Evolutionary conservation across 2,113 vertebrate species (phyloP), one percentile per base, ranked within the genome.

Genomic region (Melierax canorus): DNA sequence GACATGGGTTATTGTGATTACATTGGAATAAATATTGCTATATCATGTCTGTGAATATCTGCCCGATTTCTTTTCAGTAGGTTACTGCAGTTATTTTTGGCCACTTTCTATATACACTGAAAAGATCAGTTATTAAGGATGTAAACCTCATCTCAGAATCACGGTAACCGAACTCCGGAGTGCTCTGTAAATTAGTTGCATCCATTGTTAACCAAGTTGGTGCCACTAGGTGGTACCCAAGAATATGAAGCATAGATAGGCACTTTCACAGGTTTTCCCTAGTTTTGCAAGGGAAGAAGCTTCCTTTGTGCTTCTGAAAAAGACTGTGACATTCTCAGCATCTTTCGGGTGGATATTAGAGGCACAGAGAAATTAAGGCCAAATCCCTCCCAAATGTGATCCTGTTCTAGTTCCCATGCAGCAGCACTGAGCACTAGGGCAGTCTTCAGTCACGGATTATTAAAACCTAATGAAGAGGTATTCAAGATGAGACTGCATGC

Each of bases 201-300:
- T 64, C 39, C 66, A 11, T 77, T 34, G 9, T 82, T 82, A 90
- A 90, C 77, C 55, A 36, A 64, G 48, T 2, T 68, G 81, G 74
- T 95, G 84, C 94, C 96, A 96, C 93, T 96, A 97, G 96, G 96
- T 94, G 93, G 96, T 94, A 96, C 71, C 87, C 96, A 97, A 97
- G 96, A 95, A 95, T 97, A 32, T 36, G 85, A 93, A 88, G 95
- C 92, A 21, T 38, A 82, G 62, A 7, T 30, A 48, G 16, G 6
- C 48, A 18, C 53, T 94, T 71, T 21, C 68, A 16, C 13, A 71
- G 11, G 6, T 55, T 74, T 69, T 53, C 58, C 39, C 18, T 36
- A 10, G 11, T 56, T 91, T 51, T 68, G 36, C 48, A 64, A 73
- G 22, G 48, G 11, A 78, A 85, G 48, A 60, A 27, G 26, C 17